Evolutionary conservation across 2,797 vertebrate species (phyloP).

Genomic region (Squalus acanthias): DNA sequence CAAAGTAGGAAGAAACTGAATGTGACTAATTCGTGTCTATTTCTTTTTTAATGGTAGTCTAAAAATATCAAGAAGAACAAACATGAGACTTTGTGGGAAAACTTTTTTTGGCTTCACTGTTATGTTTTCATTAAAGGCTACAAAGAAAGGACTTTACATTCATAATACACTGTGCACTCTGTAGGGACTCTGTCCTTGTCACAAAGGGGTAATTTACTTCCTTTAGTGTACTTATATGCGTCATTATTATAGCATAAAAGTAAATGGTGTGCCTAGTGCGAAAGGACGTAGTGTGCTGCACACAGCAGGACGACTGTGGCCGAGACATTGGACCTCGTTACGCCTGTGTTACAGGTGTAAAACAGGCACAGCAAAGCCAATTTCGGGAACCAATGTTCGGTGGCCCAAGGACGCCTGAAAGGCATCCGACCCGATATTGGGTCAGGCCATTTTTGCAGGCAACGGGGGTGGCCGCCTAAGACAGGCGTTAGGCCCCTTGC

Average conservation of each 20-base stretch:
- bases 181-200: neutral
- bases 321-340: neutral
- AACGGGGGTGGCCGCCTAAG: neutral
- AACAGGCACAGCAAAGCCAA: neutral
- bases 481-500: neutral
- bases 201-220: neutral
- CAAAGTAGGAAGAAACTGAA: neutral
- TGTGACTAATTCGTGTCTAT: neutral
- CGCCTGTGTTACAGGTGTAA: neutral
- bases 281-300: neutral
- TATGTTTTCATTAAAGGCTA: slow-evolving; percentile 1
- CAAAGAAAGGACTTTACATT: neutral
- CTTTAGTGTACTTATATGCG: neutral
- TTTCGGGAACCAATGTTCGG: neutral
- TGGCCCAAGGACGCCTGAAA: neutral
- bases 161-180: neutral
- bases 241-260: neutral
- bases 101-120: neutral
- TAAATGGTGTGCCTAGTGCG: neutral
- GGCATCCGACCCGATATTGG: neutral
- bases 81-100: slow-evolving; percentile 34
- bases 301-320: neutral
- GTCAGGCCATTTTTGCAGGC: neutral
- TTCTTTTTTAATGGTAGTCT: neutral
- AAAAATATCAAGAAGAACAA: slow-evolving; percentile 23